Evolutionary conservation across 2,797 vertebrate genomes (phyloP), one percentile per base, ranked within the genome.

Genomic region (Pseudochirops cupreus): DNA sequence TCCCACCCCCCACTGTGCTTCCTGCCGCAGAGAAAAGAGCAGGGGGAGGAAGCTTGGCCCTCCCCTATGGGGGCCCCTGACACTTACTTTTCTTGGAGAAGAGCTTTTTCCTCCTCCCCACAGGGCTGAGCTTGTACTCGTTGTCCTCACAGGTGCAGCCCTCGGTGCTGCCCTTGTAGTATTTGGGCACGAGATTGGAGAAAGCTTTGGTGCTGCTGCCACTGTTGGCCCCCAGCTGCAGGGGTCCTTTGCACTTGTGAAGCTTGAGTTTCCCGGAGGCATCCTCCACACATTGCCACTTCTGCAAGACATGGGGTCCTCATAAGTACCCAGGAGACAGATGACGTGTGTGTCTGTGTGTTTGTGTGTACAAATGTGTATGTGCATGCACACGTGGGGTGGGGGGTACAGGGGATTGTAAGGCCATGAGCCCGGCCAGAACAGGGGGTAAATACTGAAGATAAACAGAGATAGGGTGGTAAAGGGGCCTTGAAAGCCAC

Each of bases 231-330:
- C 98, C 98, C 53, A 99, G 98, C 96, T 98, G 98, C 0, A 98
- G 98, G 91, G 99, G 98, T 7, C 98, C 98, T 97, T 99, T 99
- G 97, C 99, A 99, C 95, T 99, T 99, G 98, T 99, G 99, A 31
- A 99, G 99, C 7, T 99, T 99, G 56, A 99, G 99, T 53, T 99
- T 99, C 67, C 99, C 99, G 0, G 99, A 98, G 54, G 99, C 94
- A n/a, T 99, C 99, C 98, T 99, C 99, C 90, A 99, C 99, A 94
- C 99, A 99, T 98, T 99, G 99, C 99, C 99, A 99, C 97, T 99
- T 99, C 99, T 99, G 97, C 91, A 95, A 98, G 94, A 97, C 67
- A 94, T 21, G 1, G 11, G 6, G 4, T 0, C 46, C 21, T 39
- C 31, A 39, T 92, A 94, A 91, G 95, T 24, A 10, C 0, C 39